phyloP scores from a whole-genome alignment of 2,888 invertebrate species.

The Caenorhabditis sp. region DNA sequence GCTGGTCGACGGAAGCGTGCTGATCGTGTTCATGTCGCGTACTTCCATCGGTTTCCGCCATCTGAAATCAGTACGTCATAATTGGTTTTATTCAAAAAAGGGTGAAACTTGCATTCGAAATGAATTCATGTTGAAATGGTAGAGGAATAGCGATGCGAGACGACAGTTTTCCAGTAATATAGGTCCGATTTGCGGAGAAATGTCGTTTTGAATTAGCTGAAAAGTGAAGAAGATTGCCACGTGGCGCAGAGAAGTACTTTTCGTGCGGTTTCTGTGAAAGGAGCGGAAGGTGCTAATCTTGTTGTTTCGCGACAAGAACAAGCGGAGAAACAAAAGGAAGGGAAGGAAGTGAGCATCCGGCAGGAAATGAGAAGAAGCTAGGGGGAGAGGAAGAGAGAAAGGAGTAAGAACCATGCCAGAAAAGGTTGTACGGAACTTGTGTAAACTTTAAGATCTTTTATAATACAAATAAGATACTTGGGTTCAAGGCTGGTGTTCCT shows the following conservation, averaged over 20 bases:
- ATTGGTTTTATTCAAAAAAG: not conserved
- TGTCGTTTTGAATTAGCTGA: slow-evolving; percentile 57
- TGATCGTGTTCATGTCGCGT: slow-evolving; percentile 37
- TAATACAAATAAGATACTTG: too few relatives aligned
- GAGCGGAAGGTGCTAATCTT: slow-evolving; percentile 38
- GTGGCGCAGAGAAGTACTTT: not conserved
- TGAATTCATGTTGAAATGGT: slow-evolving; percentile 60
- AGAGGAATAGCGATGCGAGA: slow-evolving; percentile 53
- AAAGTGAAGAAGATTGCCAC: slow-evolving; percentile 13
- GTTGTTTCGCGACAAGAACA: slow-evolving; percentile 36
- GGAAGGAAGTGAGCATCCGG: slow-evolving; percentile 20
- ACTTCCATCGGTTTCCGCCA: slow-evolving; percentile 63
- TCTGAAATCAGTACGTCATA: too few relatives aligned
- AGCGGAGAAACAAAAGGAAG: slow-evolving; percentile 18
- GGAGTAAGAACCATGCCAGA: not conserved
- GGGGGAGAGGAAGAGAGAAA: not conserved
- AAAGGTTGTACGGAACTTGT: too few relatives aligned
- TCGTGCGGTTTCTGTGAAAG: not conserved
- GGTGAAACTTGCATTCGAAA: slow-evolving; percentile 63
- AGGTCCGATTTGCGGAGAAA: slow-evolving; percentile 25
- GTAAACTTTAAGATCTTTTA: too few relatives aligned
- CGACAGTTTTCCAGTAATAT: slow-evolving; percentile 41
- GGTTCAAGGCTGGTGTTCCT: too few relatives aligned
- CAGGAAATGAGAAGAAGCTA: not conserved
- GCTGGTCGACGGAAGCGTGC: slow-evolving; percentile 3